Percentiles rank a stretch among this genome's conserved stretches.
phyloP scores from a whole-genome alignment of 1,140 invertebrate species.

The Ylistrum balloti region DNA sequence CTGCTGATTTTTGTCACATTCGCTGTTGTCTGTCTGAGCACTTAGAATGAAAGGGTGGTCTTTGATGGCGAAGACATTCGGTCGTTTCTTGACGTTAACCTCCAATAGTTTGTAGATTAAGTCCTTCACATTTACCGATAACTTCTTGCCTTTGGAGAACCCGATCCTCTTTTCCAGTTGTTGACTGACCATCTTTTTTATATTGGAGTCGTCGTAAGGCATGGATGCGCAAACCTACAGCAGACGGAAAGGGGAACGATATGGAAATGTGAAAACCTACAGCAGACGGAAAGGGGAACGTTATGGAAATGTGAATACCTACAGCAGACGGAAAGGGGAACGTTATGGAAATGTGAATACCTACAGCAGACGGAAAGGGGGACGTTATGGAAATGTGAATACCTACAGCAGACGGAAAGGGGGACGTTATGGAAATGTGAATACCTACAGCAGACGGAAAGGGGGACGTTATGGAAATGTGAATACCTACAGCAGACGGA shows the following conservation, averaged over 20 bases:
- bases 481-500: too few species aligned
- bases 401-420: too few species aligned
- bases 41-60: slow-evolving; percentile 66
- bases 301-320: too few species aligned
- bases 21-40: slow-evolving; percentile 21
- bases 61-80: slow-evolving; percentile 65
- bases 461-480: too few species aligned
- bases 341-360: too few species aligned
- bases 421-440: too few species aligned
- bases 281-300: too few species aligned
- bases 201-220: slow-evolving; percentile 82
- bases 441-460: too few species aligned
- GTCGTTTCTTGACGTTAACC: slow-evolving; percentile 73
- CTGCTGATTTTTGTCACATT: slow-evolving; percentile 16
- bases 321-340: too few species aligned
- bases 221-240: slow-evolving; percentile 79
- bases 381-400: too few species aligned
- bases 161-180: slow-evolving; percentile 86
- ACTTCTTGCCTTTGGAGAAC: slow-evolving; percentile 75
- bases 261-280: too few species aligned
- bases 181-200: slow-evolving; percentile 80
- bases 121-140: slow-evolving; percentile 72
- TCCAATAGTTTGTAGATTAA: slow-evolving; percentile 78
- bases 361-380: too few species aligned
- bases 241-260: neutral